A percentile compares a stretch with the other conserved stretches of the same genome.
Conservation (phyloP, 2,797 vertebrate species). For the Meriones psammophilus region DNA sequence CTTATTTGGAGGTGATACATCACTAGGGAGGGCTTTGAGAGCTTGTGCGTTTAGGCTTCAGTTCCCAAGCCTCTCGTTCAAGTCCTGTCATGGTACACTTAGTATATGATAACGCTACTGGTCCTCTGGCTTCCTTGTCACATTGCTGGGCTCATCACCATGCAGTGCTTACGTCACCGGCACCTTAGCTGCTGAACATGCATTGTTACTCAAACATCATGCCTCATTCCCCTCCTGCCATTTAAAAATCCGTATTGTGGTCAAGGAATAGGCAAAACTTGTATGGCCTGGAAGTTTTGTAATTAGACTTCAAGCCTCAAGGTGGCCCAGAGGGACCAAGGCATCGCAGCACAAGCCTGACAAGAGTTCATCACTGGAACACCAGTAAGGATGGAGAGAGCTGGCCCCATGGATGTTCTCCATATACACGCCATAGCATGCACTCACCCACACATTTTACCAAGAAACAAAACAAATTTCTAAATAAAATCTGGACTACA, state of each 20-base stretch:
- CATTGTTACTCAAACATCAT: slow-evolving; percentile 44
- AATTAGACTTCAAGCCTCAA: background rate
- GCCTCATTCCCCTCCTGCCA: too few relatives aligned
- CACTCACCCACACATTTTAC: background rate
- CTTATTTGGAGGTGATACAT: background rate
- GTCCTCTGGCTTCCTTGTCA: background rate
- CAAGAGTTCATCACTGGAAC: background rate
- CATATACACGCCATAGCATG: too few relatives aligned
- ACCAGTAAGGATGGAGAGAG: background rate
- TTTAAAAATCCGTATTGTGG: background rate
- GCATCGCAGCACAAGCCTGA: background rate
- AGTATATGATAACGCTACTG: background rate
- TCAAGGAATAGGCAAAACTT: background rate
- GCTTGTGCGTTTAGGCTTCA: background rate
- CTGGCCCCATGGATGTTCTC: background rate
- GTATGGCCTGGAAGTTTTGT: background rate
- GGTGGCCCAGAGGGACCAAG: background rate
- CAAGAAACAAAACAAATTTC: background rate
- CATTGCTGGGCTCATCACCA: background rate
- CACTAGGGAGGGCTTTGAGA: background rate
- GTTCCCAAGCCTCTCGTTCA: slow-evolving; percentile 21
- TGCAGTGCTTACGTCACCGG: slow-evolving; percentile 33
- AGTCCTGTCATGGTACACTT: background rate
- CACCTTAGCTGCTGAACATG: background rate
- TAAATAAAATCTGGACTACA: background rate